Conservation (phyloP, 92 coral and sea anemone genomes). For the Palythoa grandiflora region DNA sequence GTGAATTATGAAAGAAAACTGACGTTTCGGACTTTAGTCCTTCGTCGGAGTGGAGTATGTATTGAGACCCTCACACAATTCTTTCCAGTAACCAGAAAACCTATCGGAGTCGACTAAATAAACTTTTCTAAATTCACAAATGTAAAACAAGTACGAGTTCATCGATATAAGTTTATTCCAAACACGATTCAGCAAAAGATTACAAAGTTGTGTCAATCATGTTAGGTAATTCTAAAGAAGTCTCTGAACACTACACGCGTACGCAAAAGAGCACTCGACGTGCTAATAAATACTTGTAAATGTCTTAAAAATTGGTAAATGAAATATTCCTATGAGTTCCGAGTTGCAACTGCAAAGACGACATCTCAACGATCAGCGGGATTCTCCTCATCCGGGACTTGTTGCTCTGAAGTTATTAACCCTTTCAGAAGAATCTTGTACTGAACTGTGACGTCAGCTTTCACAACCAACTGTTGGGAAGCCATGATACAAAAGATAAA, state of each 20-base stretch:
- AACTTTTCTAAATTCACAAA: neutral
- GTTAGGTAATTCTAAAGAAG: neutral
- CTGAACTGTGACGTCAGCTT: conserved; percentile 93
- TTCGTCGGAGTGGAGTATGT: too few relatives aligned
- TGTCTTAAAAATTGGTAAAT: neutral
- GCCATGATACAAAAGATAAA: neutral
- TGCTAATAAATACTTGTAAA: neutral
- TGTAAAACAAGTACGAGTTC: neutral
- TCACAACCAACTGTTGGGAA: conserved; percentile 76
- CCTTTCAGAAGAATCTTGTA: conserved; percentile 93
- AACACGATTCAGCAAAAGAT: neutral
- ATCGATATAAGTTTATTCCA: neutral
- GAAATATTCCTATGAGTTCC: neutral
- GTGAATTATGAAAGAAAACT: too few relatives aligned
- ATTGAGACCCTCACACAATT: too few relatives aligned
- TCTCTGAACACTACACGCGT: neutral
- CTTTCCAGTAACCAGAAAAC: too few relatives aligned
- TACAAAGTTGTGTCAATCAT: neutral
- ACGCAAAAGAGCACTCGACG: conserved; percentile 9
- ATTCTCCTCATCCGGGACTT: conserved; percentile 36
- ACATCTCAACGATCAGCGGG: conserved; percentile 33
- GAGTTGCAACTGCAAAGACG: neutral
- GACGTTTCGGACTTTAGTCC: too few relatives aligned
- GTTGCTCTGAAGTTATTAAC: conserved; percentile 79
- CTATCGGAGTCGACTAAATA: too few relatives aligned